Percentiles rank a stretch among this genome's conserved stretches.
Conservation (phyloP, 2,113 vertebrate genomes). For the Melanerpes formicivorus region DNA sequence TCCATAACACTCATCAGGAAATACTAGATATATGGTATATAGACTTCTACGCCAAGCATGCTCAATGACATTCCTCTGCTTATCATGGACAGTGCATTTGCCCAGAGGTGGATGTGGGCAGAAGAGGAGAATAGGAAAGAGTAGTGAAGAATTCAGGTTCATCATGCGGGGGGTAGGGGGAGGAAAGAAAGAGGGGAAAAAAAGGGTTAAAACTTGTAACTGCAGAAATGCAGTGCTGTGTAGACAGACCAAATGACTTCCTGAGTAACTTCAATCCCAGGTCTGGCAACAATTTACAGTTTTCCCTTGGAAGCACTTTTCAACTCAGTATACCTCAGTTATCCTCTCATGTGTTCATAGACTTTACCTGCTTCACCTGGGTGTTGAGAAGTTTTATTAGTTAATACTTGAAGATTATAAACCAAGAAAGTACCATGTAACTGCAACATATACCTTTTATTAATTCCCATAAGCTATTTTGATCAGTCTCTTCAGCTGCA, state of each 20-base stretch:
- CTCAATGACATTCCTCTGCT: not conserved
- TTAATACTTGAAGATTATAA: conserved; percentile 3
- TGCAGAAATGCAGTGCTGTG: not conserved
- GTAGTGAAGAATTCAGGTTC: not conserved
- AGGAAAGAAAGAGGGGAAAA: not conserved
- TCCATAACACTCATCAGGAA: not conserved
- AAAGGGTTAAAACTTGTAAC: not conserved
- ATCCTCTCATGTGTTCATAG: not conserved
- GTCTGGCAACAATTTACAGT: not conserved
- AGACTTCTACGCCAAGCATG: rapidly evolving
- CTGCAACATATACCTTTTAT: not conserved
- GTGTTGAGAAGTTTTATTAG: not conserved
- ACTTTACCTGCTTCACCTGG: not conserved
- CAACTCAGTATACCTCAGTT: not conserved
- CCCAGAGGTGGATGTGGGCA: rapidly evolving
- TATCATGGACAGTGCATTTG: rapidly evolving
- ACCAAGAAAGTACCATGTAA: not conserved
- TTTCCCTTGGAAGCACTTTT: not conserved
- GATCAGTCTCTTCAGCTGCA: conserved; percentile 34
- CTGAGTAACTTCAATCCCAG: not conserved
- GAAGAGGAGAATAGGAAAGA: not conserved
- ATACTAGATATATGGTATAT: not conserved
- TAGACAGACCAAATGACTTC: not conserved
- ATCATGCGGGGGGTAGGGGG: rapidly evolving
- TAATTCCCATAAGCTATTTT: conserved; percentile 35